Percentiles rank a stretch among this genome's conserved stretches.
Conservation (phyloP, 2,888 invertebrate species). For the Priocnemis perturbator region DNA sequence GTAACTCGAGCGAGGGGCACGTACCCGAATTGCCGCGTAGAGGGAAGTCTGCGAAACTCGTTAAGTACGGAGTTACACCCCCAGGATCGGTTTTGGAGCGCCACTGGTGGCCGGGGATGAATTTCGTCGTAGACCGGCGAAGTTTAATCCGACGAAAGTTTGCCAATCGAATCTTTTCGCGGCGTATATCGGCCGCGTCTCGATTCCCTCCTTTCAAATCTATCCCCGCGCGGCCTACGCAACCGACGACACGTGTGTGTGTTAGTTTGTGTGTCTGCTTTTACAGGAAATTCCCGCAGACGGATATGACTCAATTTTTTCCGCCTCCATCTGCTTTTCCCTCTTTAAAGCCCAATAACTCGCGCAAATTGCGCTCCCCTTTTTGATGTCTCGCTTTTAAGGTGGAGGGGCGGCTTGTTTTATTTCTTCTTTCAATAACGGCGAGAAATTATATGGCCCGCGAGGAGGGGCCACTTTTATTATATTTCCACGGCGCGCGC, state of each 20-base stretch:
- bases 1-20: too few relatives aligned
- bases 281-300: background rate
- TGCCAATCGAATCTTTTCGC: slow-evolving; percentile 14
- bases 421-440: slow-evolving; percentile 5
- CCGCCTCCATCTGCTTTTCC: background rate
- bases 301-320: too few relatives aligned
- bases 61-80: slow-evolving; percentile 26
- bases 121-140: background rate
- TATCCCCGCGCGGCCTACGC: background rate
- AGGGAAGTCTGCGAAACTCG: slow-evolving; percentile 19
- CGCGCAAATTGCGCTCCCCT: too few relatives aligned
- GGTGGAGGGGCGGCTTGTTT: too few relatives aligned
- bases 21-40: slow-evolving; percentile 3
- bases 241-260: background rate
- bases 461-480: slow-evolving; percentile 4
- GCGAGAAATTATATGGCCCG: too few relatives aligned
- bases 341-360: too few relatives aligned
- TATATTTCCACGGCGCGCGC: slow-evolving; percentile 24
- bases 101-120: background rate
- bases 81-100: slow-evolving; percentile 27
- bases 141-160: slow-evolving; percentile 30
- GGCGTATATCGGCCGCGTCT: slow-evolving; percentile 16
- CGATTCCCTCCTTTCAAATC: background rate
- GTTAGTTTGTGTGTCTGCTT: background rate
- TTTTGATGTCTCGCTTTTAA: too few relatives aligned